Evolutionary conservation across 1,140 invertebrate genomes (phyloP), one percentile per base, ranked within the genome.

Genomic region (Bombyx mandarina): DNA sequence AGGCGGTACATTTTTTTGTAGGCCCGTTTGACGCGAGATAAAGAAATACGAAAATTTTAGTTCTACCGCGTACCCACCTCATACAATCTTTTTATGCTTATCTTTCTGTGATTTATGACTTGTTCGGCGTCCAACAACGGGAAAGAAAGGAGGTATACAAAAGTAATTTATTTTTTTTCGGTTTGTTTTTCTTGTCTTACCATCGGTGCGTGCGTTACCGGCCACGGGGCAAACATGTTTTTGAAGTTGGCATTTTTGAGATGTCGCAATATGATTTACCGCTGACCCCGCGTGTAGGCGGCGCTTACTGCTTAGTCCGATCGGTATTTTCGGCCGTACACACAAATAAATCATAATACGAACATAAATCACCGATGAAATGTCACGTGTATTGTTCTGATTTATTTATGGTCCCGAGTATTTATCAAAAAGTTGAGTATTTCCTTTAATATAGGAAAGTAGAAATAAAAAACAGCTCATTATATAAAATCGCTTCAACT

Each of bases 31-130:
- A 82, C 71, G 66, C 63, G 60, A 85, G 79, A 86, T 84, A 84
- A 80, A 75, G 66, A 79, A 86, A 83, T 83, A 84, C 79, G 79
- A 83, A 83, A 86, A 86, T 74, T 86, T 81, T 75, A 83, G 75
- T 82, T 87, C 84, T 82, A 84, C 84, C 78, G 82, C 80, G 79
- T 85, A 83, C 79, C 78, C 71, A 79, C 76, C 80, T 85, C 79
- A 85, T 87, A 85, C 84, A 84, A 84, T 86, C 81, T 86, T 84
- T 86, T 86, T 86, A 85, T 85, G 84, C 82, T 87, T 87, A 87
- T 87, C 84, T 87, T 83, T 83, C 77, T 82, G 82, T 84, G 82
- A 87, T 87, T 87, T 87, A 87, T 81, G 79, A 71, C 62, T 77
- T 74, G 78, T 83, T 83, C 82, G 79, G 79, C 77, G 77, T 79